Percentiles rank a stretch among this genome's conserved stretches.
These are phyloP conservation scores for Leptocoma aspasia DNA, from an alignment of 2,113 vertebrate species.

Conservation along the genomic window DNA sequence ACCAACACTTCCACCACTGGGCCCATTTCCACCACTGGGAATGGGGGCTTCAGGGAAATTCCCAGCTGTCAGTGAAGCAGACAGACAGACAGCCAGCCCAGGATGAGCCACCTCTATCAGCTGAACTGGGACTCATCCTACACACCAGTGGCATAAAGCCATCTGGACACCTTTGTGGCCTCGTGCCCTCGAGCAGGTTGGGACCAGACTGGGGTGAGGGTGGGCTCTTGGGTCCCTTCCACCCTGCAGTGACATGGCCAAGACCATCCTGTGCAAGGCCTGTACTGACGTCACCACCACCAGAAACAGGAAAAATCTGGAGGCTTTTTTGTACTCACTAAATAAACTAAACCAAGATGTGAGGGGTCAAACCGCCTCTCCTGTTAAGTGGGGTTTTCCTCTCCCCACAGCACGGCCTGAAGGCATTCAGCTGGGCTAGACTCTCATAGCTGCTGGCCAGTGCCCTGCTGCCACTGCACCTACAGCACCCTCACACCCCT, in stretches of 20 bases:
- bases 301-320: not conserved
- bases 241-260: rapidly evolving
- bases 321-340: not conserved
- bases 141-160: not conserved
- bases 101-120: not conserved
- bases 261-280: not conserved
- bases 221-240: not conserved
- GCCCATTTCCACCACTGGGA: rapidly evolving
- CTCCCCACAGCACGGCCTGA: not conserved
- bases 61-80: not conserved
- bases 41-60: not conserved
- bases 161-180: not conserved
- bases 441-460: not conserved
- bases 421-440: not conserved
- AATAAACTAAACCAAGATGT: not conserved
- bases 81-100: not conserved
- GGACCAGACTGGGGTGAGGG: too few relatives aligned
- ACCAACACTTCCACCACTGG: not conserved
- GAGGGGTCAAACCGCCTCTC: not conserved
- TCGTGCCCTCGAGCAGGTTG: rapidly evolving
- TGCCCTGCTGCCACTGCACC: rapidly evolving
- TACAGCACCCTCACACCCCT: not conserved
- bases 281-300: not conserved
- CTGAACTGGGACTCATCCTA: not conserved
- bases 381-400: not conserved